A percentile compares a stretch with the other conserved stretches of the same genome.
Conservation (phyloP, 2,797 vertebrate genomes). For the Notolabrus celidotus region DNA sequence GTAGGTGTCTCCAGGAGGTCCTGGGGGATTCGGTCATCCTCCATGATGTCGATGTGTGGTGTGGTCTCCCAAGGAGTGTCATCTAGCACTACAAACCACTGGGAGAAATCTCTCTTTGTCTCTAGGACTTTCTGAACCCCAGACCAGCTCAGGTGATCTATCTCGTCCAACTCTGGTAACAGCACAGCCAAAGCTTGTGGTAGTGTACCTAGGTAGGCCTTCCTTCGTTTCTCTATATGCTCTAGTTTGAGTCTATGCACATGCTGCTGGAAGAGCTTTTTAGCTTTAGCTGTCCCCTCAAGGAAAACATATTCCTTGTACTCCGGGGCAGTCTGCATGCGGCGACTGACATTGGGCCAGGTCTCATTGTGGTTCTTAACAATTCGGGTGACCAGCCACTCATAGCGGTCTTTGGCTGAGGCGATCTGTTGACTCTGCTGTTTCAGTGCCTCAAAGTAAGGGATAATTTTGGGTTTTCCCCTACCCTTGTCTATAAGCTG, state of each 20-base stretch:
- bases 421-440: conserved; percentile 99
- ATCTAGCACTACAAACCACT: conserved; percentile 95
- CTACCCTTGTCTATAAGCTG: conserved; percentile 94
- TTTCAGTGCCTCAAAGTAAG: conserved; percentile 97
- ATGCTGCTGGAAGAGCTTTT: conserved; percentile 96
- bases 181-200: conserved; percentile 91
- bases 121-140: conserved; percentile 93
- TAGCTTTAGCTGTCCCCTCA: conserved; percentile 95
- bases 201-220: conserved; percentile 88
- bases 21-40: conserved; percentile 93
- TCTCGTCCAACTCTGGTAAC: conserved; percentile 91
- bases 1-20: conserved; percentile 92
- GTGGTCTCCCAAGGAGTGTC: conserved; percentile 96
- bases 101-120: conserved; percentile 91
- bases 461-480: conserved; percentile 96
- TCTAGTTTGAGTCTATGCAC: conserved; percentile 95
- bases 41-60: conserved; percentile 90
- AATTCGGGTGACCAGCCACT: conserved; percentile 92
- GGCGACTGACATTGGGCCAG: conserved; percentile 86
- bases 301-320: conserved; percentile 97
- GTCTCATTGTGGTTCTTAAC: conserved; percentile 95
- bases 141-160: conserved; percentile 93
- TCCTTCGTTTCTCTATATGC: conserved; percentile 93
- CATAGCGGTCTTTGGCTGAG: conserved; percentile 95
- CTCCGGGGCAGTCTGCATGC: conserved; percentile 90